Evolutionary conservation across 2,888 invertebrate species (phyloP).

Genomic region (Alviniconcha strummeri): DNA sequence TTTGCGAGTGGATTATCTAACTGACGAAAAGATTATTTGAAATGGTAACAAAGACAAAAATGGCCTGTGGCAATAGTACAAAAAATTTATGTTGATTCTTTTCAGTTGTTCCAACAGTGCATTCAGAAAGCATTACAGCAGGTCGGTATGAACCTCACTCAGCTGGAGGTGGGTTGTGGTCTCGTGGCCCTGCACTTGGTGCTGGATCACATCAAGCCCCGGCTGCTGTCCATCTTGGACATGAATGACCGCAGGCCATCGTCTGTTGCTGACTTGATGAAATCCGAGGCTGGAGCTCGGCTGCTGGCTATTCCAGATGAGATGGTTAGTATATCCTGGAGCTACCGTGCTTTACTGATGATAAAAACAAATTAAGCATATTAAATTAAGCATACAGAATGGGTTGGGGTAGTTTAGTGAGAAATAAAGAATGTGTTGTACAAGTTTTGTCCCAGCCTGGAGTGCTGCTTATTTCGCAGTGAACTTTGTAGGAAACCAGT

Average conservation of each 20-base stretch:
- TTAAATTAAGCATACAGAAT: no score
- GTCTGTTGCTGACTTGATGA: constrained; percentile 41
- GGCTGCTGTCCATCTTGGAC: constrained; percentile 51
- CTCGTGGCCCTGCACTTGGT: constrained; percentile 28
- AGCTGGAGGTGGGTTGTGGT: constrained; percentile 4
- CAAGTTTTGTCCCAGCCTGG: no score
- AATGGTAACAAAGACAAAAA: no score
- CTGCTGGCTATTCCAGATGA: constrained; percentile 46
- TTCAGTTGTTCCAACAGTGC: constrained; percentile 29
- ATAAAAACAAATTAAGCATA: no score
- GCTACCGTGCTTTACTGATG: no score
- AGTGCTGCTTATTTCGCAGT: no score
- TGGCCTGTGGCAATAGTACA: no score
- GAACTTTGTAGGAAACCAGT: no score
- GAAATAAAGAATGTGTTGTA: no score
- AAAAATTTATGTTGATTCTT: background rate
- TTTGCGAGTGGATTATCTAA: no score
- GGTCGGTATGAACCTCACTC: constrained; percentile 6
- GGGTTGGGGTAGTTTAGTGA: no score
- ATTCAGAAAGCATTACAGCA: constrained; percentile 20
- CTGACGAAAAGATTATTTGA: no score
- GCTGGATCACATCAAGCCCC: constrained; percentile 14
- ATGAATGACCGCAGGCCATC: constrained; percentile 53
- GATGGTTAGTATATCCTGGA: constrained; percentile 42
- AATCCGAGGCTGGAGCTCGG: constrained; percentile 41